Evolutionary conservation across 1,140 invertebrate genomes (phyloP).

Genomic region (Bilobella aurantiaca): DNA sequence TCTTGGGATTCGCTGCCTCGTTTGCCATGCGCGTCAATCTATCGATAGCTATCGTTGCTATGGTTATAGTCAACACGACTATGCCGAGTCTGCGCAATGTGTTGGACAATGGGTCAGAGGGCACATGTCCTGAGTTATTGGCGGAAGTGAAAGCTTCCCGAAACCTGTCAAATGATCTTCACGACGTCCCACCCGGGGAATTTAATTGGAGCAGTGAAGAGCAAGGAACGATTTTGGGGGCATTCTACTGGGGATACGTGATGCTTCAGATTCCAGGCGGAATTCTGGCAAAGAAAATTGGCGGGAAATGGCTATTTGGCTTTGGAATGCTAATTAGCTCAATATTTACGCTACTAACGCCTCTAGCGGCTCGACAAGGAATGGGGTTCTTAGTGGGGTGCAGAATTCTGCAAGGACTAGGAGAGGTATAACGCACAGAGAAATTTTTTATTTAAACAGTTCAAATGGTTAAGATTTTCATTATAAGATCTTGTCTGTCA

Average conservation of each 20-base stretch:
- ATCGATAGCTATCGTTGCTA: constrained; percentile 91
- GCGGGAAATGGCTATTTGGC: constrained; percentile 71
- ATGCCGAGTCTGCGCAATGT: constrained; percentile 36
- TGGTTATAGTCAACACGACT: constrained; percentile 42
- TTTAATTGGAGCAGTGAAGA: constrained; percentile 55
- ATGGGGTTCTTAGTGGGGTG: constrained; percentile 48
- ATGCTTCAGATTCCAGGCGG: constrained; percentile 67
- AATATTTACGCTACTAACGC: constrained; percentile 52
- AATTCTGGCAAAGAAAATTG: constrained; percentile 69
- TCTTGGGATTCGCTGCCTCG: constrained; percentile 39
- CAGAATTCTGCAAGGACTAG: constrained; percentile 76
- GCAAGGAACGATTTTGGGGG: constrained; percentile 55
- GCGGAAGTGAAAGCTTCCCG: not conserved
- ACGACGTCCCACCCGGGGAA: constrained; percentile 48
- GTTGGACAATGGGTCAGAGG: not conserved
- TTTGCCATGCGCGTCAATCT: constrained; percentile 93
- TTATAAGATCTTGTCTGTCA: too few relatives aligned
- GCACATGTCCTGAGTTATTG: not conserved
- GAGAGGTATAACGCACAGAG: constrained; percentile 68
- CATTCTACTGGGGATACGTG: constrained; percentile 65
- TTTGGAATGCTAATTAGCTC: constrained; percentile 65
- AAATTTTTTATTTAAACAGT: too few relatives aligned
- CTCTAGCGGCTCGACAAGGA: constrained; percentile 33
- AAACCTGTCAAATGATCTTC: not conserved
- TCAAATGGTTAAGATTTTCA: too few relatives aligned